phyloP scores from a whole-genome alignment of 2,113 vertebrate species.

The Ranitomeya imitator region DNA sequence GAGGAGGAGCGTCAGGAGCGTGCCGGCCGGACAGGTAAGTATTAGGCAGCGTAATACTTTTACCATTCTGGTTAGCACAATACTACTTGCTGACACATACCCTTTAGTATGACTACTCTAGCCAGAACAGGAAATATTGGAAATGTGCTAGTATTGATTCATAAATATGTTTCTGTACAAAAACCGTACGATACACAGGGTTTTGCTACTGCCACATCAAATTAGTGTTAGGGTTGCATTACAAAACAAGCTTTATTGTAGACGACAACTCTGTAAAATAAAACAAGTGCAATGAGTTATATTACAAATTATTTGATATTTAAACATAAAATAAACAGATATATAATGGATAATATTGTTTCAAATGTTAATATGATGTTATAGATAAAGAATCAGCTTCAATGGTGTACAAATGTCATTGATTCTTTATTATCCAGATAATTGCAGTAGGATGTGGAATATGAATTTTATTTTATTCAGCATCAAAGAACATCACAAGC shows the following conservation, averaged over 20 bases:
- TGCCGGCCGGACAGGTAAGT: too few species aligned
- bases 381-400: not conserved
- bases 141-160: too few species aligned
- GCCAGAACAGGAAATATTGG: too few species aligned
- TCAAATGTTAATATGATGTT: not conserved
- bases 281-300: not conserved
- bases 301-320: not conserved
- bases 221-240: not conserved
- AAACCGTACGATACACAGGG: not conserved
- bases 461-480: constrained; percentile 24
- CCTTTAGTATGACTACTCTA: too few species aligned
- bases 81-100: too few species aligned
- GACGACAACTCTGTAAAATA: not conserved
- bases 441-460: constrained; percentile 42
- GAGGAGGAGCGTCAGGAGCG: too few species aligned
- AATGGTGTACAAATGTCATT: not conserved
- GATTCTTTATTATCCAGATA: not conserved
- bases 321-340: not conserved
- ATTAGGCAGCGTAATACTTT: too few species aligned
- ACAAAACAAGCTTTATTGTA: not conserved
- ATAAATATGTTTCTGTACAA: too few species aligned
- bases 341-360: not conserved
- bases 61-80: too few species aligned
- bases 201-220: not conserved
- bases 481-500: constrained; percentile 14